Evolutionary conservation across 37 sponge, comb jelly and placozoan species (phyloP).

Genomic region (Dysidea cf. avara): DNA sequence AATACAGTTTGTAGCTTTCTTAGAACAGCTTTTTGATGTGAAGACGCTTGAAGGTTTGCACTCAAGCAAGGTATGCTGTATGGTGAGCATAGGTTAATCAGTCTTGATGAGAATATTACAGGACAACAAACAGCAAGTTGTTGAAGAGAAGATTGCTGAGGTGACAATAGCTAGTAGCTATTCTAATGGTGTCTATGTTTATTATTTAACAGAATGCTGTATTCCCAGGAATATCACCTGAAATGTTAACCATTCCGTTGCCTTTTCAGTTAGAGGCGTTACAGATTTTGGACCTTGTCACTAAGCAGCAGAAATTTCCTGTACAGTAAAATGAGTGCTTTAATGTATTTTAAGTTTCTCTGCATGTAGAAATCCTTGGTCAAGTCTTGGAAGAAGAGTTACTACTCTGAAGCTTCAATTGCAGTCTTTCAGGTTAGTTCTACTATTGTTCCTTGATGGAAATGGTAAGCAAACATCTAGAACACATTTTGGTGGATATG

Average conservation of each 20-base stretch:
- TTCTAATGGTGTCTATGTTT: no score
- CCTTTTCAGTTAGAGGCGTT: conserved; percentile 57
- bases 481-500: conserved; percentile 83
- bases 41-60: no score
- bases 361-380: conserved; percentile 13
- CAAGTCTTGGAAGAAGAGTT: conserved; percentile 55
- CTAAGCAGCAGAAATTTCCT: conserved; percentile 16
- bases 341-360: background rate
- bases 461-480: conserved; percentile 12
- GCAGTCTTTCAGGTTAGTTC: conserved; percentile 45
- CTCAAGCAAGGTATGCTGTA: no score
- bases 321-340: conserved; percentile 7
- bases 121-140: no score
- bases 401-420: conserved; percentile 48
- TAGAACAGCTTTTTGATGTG: no score
- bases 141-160: no score
- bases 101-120: no score
- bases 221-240: no score
- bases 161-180: no score
- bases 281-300: conserved; percentile 53
- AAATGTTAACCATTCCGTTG: conserved; percentile 19
- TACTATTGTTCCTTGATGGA: background rate
- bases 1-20: no score
- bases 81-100: no score
- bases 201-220: no score